These are phyloP conservation scores for Gorsachius goisagi DNA, from an alignment of 2,113 vertebrate genomes.

Conservation along the genomic window DNA sequence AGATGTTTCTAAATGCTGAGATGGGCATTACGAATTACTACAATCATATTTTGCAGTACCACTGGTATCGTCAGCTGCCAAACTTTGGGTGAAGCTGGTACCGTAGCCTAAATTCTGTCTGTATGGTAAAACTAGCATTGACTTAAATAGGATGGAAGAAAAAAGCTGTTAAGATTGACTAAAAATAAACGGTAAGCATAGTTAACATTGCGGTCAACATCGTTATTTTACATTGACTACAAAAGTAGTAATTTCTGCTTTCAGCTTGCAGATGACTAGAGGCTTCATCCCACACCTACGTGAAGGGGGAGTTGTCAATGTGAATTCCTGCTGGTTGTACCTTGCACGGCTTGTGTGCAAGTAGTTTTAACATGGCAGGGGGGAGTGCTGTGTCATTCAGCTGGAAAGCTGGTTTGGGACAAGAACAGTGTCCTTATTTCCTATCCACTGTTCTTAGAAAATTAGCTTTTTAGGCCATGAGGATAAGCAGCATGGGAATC, in stretches of 20 bases:
- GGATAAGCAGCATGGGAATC: background rate
- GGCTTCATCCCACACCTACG: background rate
- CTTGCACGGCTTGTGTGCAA: too few species aligned
- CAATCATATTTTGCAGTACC: accelerated
- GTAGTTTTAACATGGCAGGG: background rate
- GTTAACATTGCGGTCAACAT: background rate
- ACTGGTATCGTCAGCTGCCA: background rate
- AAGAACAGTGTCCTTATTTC: background rate
- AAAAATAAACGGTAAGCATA: background rate
- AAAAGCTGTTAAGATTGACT: background rate
- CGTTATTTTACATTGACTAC: too few species aligned
- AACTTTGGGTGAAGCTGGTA: background rate
- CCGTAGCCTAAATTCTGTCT: accelerated
- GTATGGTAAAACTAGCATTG: background rate
- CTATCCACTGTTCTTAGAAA: background rate
- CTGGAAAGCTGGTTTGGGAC: background rate
- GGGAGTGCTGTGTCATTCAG: background rate
- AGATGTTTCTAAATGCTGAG: background rate
- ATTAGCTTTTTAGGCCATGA: too few species aligned
- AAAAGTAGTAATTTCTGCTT: background rate
- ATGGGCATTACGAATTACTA: too few species aligned
- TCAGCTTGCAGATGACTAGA: background rate
- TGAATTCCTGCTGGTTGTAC: background rate
- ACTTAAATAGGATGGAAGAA: background rate
- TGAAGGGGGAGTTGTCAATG: background rate